These are phyloP conservation scores for Jaculus jaculus DNA, from an alignment of 2,113 vertebrate species.

Conservation along the genomic window DNA sequence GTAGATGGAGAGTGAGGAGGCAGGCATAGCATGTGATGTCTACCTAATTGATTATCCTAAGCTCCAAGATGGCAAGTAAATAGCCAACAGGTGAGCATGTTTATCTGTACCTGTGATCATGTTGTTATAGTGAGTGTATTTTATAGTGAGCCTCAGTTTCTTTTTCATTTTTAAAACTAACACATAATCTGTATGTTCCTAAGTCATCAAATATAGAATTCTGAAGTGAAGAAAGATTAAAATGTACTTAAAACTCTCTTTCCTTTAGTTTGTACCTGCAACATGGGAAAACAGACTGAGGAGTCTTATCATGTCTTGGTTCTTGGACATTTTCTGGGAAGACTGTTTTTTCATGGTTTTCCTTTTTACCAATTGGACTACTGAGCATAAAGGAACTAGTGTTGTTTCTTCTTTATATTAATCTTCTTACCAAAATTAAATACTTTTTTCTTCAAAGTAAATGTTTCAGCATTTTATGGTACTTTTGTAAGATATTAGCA, in stretches of 20 bases:
- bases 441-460: neutral
- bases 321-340: neutral
- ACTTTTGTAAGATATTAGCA: neutral
- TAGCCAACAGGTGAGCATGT: neutral
- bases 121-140: neutral
- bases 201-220: neutral
- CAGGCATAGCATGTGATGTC: neutral
- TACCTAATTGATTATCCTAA: neutral
- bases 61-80: neutral
- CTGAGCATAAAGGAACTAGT: neutral
- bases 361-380: neutral
- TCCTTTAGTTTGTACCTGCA: neutral
- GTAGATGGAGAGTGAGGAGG: neutral
- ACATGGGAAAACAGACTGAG: neutral
- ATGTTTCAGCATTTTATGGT: neutral
- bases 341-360: neutral
- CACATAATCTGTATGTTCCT: neutral
- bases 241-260: neutral
- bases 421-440: conserved; percentile 41
- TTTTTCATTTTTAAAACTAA: neutral
- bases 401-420: neutral
- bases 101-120: neutral
- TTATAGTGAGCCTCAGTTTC: neutral
- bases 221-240: neutral
- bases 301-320: neutral